These are phyloP conservation scores for Rhodinocichla rosea DNA, from an alignment of 2,113 vertebrate species.

Conservation along the genomic window DNA sequence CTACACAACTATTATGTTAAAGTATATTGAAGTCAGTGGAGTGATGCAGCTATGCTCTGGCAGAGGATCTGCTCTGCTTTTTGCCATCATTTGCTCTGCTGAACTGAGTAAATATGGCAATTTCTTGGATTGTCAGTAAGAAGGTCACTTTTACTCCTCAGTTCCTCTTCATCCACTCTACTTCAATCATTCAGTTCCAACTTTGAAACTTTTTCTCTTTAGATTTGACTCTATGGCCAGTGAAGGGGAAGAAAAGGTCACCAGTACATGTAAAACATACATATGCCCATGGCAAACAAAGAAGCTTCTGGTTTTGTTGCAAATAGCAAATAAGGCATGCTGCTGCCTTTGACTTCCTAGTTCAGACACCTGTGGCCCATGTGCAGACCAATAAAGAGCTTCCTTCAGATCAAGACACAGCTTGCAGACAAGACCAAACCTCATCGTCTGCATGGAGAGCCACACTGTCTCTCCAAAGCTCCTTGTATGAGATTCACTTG, in stretches of 20 bases:
- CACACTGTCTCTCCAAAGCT: not conserved
- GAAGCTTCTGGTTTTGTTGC: not conserved
- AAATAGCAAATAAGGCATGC: not conserved
- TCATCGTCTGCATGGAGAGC: not conserved
- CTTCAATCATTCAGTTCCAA: not conserved
- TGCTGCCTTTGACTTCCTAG: not conserved
- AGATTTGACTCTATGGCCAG: not conserved
- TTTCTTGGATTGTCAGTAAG: conserved; percentile 4
- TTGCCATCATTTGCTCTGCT: conserved; percentile 54
- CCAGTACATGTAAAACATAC: not conserved
- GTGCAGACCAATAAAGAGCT: not conserved
- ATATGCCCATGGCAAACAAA: not conserved
- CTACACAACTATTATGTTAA: conserved; percentile 1
- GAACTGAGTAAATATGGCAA: conserved; percentile 30
- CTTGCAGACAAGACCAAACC: not conserved
- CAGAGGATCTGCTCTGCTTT: not conserved
- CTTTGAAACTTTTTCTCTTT: not conserved
- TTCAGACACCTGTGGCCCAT: not conserved
- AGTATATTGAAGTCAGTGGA: conserved; percentile 19
- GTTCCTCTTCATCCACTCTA: not conserved
- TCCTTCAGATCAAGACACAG: not conserved
- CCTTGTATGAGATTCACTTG: not conserved
- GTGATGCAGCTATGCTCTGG: not conserved
- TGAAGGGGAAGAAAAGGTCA: not conserved
- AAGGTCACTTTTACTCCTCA: conserved; percentile 49